These are phyloP conservation scores for Phoeniculus purpureus DNA, from an alignment of 2,797 vertebrate genomes.

Conservation along the genomic window DNA sequence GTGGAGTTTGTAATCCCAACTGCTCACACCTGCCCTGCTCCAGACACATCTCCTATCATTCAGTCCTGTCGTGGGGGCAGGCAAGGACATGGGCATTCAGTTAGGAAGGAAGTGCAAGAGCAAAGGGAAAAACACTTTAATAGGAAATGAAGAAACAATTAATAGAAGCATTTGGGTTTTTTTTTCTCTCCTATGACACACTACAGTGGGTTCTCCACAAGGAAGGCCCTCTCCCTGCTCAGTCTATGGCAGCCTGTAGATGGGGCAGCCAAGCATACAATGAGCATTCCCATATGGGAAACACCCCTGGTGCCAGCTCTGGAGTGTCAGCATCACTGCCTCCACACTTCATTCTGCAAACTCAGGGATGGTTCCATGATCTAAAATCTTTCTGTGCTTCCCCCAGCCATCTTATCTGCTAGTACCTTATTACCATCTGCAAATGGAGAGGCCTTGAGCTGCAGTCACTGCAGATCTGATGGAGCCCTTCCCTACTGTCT, in stretches of 20 bases:
- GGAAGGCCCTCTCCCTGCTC: neutral
- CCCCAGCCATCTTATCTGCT: neutral
- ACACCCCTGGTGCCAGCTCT: neutral
- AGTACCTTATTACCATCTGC: neutral
- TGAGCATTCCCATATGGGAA: neutral
- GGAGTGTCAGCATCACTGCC: neutral
- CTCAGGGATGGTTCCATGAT: neutral
- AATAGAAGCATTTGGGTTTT: neutral
- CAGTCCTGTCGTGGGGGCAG: neutral
- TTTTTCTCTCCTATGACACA: neutral
- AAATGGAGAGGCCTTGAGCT: neutral
- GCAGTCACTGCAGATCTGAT: neutral
- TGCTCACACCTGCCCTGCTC: neutral
- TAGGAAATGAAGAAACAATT: neutral
- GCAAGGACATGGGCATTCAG: neutral
- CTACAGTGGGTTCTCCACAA: neutral
- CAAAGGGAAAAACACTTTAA: slow-evolving; percentile 35
- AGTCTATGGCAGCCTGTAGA: rapidly evolving
- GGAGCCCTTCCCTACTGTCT: neutral
- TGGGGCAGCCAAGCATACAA: neutral
- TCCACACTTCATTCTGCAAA: neutral
- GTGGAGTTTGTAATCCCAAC: neutral
- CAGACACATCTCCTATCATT: neutral
- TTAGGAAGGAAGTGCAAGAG: neutral
- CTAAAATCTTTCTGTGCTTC: neutral